phyloP scores from a whole-genome alignment of 30 jellyfish, hydroid and myxozoan species.

The Hydractinia symbiolongicarpus region DNA sequence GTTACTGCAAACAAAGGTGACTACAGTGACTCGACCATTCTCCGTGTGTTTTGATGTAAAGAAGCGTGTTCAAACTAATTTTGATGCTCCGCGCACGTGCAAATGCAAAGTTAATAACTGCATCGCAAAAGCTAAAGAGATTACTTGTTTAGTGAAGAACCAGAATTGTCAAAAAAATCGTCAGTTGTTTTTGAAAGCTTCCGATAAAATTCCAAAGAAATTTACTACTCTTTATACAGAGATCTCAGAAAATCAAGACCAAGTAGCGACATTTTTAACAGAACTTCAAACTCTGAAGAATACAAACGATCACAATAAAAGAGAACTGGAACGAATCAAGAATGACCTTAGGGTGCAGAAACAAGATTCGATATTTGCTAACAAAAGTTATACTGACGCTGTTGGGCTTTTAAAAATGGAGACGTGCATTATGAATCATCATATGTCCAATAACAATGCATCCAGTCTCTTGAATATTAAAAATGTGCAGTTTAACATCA shows the following conservation, averaged over 20 bases:
- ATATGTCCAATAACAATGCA: neutral
- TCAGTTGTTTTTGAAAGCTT: neutral
- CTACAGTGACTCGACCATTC: constrained; percentile 9
- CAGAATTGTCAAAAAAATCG: constrained; percentile 23
- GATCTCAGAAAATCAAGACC: neutral
- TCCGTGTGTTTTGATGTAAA: constrained; percentile 26
- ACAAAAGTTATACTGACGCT: neutral
- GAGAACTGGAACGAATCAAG: constrained; percentile 2
- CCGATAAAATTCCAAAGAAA: constrained; percentile 21
- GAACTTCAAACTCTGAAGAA: neutral
- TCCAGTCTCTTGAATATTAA: neutral
- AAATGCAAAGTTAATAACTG: constrained; percentile 31
- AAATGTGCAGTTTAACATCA: neutral
- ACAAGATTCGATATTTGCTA: constrained; percentile 33
- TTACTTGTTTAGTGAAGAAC: constrained; percentile 21
- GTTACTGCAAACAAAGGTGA: neutral
- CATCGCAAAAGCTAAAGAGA: constrained; percentile 25
- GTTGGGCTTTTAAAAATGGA: neutral
- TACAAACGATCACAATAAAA: neutral
- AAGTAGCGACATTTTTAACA: constrained; percentile 8
- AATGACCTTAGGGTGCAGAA: neutral
- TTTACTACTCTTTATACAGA: neutral
- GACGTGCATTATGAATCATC: constrained; percentile 13
- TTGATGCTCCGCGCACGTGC: constrained; percentile 25
- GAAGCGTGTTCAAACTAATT: constrained; percentile 28